Conservation (phyloP, 2,113 vertebrate genomes). For the Puma concolor region DNA sequence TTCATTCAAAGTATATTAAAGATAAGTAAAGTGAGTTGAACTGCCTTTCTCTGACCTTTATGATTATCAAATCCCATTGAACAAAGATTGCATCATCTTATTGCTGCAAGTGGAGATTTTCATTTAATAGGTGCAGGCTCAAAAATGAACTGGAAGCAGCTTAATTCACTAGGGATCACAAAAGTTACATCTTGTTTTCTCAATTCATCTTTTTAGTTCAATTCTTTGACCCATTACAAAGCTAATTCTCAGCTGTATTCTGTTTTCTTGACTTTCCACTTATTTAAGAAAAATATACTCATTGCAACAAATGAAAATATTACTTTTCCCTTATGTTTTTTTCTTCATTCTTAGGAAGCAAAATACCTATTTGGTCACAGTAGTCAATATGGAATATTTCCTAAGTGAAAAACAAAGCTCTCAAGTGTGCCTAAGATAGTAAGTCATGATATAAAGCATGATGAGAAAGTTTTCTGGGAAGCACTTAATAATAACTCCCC, state of each 20-base stretch:
- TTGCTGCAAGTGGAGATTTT: conserved; percentile 41
- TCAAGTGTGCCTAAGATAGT: not conserved
- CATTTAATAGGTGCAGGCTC: conserved; percentile 43
- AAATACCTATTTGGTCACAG: not conserved
- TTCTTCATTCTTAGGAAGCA: not conserved
- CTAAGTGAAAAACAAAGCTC: not conserved
- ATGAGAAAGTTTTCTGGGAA: not conserved
- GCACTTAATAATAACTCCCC: not conserved
- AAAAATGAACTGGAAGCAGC: conserved; percentile 50
- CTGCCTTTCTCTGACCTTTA: conserved; percentile 39
- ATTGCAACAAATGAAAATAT: conserved; percentile 40
- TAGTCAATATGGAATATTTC: not conserved
- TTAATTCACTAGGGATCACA: not conserved
- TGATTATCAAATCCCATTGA: conserved; percentile 51
- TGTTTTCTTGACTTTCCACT: conserved; percentile 37
- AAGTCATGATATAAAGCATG: not conserved
- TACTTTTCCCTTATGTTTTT: not conserved
- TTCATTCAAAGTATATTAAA: conserved; percentile 25
- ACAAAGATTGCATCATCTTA: conserved; percentile 44
- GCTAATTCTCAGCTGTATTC: not conserved
- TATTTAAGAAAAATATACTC: conserved; percentile 15
- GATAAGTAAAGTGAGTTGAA: not conserved
- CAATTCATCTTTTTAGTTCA: conserved; percentile 32
- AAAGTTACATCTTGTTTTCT: not conserved
- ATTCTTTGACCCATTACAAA: conserved; percentile 47